Evolutionary conservation across 1,140 invertebrate genomes (phyloP).

Genomic region (Psilanteris sp.): DNA sequence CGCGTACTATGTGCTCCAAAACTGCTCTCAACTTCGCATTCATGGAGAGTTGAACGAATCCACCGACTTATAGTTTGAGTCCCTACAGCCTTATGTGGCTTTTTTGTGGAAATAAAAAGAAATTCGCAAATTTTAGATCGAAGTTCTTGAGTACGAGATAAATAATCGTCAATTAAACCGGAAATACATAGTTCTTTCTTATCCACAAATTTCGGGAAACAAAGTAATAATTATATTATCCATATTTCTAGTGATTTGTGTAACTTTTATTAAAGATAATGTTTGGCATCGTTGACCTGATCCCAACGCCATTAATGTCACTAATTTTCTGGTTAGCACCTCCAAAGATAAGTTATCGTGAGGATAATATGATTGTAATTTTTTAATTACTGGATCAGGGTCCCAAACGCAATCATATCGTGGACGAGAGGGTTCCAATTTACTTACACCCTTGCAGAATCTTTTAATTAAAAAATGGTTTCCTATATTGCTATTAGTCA

Average conservation of each 20-base stretch:
- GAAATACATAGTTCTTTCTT: background rate
- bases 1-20: conserved; percentile 1
- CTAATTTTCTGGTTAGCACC: too few species aligned
- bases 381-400: conserved; percentile 32
- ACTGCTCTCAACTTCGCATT: background rate
- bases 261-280: background rate
- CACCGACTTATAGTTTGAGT: conserved; percentile 8
- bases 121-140: background rate
- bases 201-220: background rate
- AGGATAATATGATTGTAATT: too few species aligned
- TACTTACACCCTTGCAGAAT: conserved; percentile 35
- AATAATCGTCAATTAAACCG: background rate
- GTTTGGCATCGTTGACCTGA: too few species aligned
- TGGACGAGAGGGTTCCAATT: conserved; percentile 8
- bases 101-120: background rate
- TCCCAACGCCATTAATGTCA: background rate
- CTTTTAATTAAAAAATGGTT: conserved; percentile 24
- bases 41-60: background rate
- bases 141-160: background rate
- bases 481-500: conserved; percentile 17
- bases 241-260: background rate
- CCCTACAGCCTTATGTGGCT: background rate
- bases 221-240: conserved; percentile 1
- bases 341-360: too few species aligned
- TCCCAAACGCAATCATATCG: conserved; percentile 49